A percentile compares a stretch with the other conserved stretches of the same genome.
Conservation (phyloP, 2,797 vertebrate genomes). For the Erethizon dorsatum region DNA sequence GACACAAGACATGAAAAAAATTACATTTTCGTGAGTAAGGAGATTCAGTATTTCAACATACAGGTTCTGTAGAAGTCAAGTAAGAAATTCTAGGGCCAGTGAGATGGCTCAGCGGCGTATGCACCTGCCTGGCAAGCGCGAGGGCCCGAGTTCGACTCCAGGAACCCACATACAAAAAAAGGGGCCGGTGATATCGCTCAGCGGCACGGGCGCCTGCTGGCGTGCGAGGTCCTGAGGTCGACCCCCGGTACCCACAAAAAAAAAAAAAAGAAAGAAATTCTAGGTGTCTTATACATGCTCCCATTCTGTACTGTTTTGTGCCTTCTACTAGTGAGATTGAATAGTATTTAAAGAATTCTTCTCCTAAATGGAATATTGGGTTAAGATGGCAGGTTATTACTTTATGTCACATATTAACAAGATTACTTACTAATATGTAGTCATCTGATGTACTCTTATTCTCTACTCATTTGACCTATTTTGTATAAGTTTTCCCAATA, state of each 20-base stretch:
- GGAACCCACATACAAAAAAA: no score
- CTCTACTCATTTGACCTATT: background rate
- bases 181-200: no score
- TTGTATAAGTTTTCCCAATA: background rate
- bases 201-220: no score
- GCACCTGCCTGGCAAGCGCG: no score
- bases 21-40: conserved; percentile 51
- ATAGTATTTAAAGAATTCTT: conserved; percentile 55
- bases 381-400: background rate
- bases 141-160: no score
- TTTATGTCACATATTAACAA: background rate
- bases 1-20: conserved; percentile 40
- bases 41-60: conserved; percentile 53
- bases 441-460: background rate
- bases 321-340: background rate
- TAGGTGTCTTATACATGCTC: background rate
- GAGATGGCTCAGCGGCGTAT: no score
- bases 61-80: background rate
- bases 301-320: background rate
- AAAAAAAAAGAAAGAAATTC: background rate
- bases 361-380: background rate
- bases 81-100: background rate
- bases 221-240: no score
- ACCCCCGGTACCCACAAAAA: no score
- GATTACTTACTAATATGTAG: background rate